A percentile compares a stretch with the other conserved stretches of the same genome.
Evolutionary conservation across 2,888 invertebrate species (phyloP).

Genomic region (Thymelicus acteon): DNA sequence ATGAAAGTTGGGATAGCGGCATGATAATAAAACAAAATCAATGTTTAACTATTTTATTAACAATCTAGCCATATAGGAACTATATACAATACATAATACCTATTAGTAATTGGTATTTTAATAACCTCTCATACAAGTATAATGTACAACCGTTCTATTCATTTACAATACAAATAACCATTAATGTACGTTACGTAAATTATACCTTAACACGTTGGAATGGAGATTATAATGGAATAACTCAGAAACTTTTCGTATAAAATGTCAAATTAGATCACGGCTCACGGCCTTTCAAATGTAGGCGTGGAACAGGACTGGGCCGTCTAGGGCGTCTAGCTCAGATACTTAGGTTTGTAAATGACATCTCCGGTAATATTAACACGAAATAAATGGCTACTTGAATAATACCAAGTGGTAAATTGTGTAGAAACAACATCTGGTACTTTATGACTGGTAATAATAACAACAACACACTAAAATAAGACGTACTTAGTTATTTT

Average conservation of each 20-base stretch:
- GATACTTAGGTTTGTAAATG: neutral
- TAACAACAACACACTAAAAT: no score
- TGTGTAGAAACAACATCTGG: no score
- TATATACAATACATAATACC: neutral
- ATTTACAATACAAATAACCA: neutral
- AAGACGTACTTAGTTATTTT: no score
- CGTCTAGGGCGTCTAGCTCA: neutral
- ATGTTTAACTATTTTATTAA: constrained; percentile 3
- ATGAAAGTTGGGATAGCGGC: no score
- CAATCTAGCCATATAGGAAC: constrained; percentile 2
- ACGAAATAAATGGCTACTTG: no score
- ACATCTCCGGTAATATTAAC: no score
- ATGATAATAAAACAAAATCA: no score
- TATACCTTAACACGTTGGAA: no score
- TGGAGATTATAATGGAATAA: no score
- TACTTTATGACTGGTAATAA: no score
- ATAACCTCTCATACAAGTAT: constrained; percentile 3
- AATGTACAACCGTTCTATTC: neutral
- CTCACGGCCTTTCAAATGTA: constrained; percentile 24
- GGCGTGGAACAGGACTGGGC: constrained; percentile 4
- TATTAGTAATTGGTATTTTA: neutral
- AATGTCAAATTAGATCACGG: constrained; percentile 24
- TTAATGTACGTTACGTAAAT: no score
- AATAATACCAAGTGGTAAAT: no score
- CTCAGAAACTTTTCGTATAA: neutral